Evolutionary conservation across 1,140 invertebrate species (phyloP), one percentile per base, ranked within the genome.

Genomic region (Drosophila baimaii): DNA sequence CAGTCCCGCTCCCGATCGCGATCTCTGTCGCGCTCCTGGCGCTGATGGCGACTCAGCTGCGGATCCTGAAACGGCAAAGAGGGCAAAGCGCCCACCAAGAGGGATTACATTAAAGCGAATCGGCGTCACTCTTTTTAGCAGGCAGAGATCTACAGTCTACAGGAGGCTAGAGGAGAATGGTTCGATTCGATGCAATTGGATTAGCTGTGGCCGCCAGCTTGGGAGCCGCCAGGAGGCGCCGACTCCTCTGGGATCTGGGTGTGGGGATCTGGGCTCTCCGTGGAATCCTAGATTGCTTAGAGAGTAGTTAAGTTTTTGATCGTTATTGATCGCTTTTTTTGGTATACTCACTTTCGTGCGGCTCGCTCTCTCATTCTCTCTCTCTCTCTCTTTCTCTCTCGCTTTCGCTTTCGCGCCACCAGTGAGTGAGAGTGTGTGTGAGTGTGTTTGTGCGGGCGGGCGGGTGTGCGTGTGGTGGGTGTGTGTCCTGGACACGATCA

Each of bases 11-110:
- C 79, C 13, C 75, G 39, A 0, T 81, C 56, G 13, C 72, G 78
- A n/a, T 81, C 79, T 17, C 31, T 57, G 23, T 84, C 65, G 17
- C 71, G 76, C 29, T 79, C 74, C 74, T 69, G 49, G 17, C 61
- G 79, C 8, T 76, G 59, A 13, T 56, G 68, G 23, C 63, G 61
- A 46, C 59, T 44, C 29, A 27, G 51, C 44, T 66, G 39, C 25
- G 59, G 33, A 12, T 88, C 82, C 82, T 86, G 71, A 76, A 86
- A 47, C 63, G 86, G 21, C 23, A 52, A 81, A 72, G 43, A 61
- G 17, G 27, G 15, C 33, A 47, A 29, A 52, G 46, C 49, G 51
- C 49, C 44, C 43, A 59, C 33, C 33, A 25, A 51, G 39, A 25
- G 47, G 35, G 19, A 51, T 55, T 49, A 69, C 55, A 72, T 77